phyloP scores from a whole-genome alignment of 1,140 invertebrate genomes.

The Lepeophtheirus salmonis region DNA sequence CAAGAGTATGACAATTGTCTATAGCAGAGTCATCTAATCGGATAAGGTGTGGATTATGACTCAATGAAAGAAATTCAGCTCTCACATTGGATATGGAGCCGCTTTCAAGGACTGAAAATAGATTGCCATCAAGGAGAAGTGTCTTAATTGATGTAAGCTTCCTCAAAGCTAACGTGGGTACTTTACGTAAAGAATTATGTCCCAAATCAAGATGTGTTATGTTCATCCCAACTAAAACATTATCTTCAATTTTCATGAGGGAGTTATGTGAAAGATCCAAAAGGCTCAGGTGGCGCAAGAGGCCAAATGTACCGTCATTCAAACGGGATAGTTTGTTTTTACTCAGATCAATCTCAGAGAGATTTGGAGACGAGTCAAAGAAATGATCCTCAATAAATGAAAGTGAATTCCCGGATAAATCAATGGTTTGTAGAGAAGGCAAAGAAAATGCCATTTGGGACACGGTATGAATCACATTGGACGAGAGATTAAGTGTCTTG shows the following conservation, averaged over 20 bases:
- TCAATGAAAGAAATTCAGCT: conserved; percentile 9
- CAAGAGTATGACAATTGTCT: neutral
- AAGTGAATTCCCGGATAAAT: conserved; percentile 11
- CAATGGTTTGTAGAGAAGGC: conserved; percentile 10
- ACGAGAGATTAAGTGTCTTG: conserved; percentile 7
- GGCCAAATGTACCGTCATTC: conserved; percentile 9
- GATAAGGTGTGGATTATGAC: neutral
- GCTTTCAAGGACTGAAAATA: neutral
- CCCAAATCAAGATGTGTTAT: conserved; percentile 15
- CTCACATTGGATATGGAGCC: neutral
- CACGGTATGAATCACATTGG: conserved; percentile 14
- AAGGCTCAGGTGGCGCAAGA: neutral
- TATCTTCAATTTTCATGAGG: conserved; percentile 17
- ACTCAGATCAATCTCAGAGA: conserved; percentile 5
- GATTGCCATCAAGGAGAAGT: conserved; percentile 11
- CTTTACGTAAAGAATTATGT: conserved; percentile 12
- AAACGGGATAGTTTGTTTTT: conserved; percentile 8
- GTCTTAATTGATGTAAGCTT: conserved; percentile 5
- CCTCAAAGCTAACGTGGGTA: conserved; percentile 6
- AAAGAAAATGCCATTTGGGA: conserved; percentile 8
- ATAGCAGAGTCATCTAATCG: neutral
- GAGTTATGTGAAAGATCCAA: conserved; percentile 13
- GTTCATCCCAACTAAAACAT: conserved; percentile 15
- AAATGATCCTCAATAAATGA: conserved; percentile 4
- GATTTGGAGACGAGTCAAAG: conserved; percentile 3